Conservation (phyloP, 2,797 vertebrate genomes). For the Hirundo rustica region DNA sequence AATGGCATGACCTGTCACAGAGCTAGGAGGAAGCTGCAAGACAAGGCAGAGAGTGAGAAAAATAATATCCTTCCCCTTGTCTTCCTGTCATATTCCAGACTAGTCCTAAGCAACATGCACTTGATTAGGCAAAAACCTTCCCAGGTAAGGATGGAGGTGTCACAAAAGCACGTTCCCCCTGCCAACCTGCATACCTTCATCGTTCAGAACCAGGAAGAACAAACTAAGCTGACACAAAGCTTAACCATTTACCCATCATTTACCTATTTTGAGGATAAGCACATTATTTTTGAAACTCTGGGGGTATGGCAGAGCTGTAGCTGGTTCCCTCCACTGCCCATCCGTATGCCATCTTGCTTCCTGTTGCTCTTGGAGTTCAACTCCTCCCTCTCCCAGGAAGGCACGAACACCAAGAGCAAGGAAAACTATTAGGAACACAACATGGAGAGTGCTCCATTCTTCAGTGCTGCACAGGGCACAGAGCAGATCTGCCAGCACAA, state of each 20-base stretch:
- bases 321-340: not conserved
- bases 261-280: not conserved
- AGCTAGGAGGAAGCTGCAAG: not conserved
- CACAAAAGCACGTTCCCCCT: not conserved
- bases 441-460: accelerated
- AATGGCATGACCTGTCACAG: not conserved
- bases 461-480: not conserved
- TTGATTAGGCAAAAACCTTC: not conserved
- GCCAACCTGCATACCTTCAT: not conserved
- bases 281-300: not conserved
- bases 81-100: not conserved
- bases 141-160: not conserved
- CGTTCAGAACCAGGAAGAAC: not conserved
- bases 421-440: not conserved
- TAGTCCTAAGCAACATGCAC: not conserved
- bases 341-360: not conserved
- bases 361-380: not conserved
- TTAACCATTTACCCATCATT: not conserved
- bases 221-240: not conserved
- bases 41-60: not conserved
- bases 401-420: not conserved
- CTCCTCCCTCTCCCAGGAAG: not conserved
- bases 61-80: not conserved
- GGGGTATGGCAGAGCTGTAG: not conserved
- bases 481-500: not conserved